Evolutionary conservation across 2,888 invertebrate genomes (phyloP), one percentile per base, ranked within the genome.

Genomic region (Acanthosepion lycidas): DNA sequence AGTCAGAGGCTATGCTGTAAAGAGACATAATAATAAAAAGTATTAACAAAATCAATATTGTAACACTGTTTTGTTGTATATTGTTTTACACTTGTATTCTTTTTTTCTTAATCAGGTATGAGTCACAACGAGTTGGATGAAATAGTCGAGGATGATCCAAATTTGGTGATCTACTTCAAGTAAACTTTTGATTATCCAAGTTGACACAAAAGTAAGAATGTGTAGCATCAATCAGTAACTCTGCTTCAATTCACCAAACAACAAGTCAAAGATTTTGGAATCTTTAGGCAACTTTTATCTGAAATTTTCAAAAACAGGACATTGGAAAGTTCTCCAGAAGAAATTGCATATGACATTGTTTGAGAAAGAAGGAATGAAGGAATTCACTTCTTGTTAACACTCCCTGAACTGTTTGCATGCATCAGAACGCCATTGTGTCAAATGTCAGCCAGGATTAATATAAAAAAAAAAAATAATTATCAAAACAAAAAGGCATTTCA

Each of bases 41-140:
- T 42, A 42, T 42, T 42, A 42, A 42, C 3, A 3, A 42, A 42
- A 51, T 15, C 51, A 8, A 51, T 51, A 51, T 51, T 51, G 8
- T 51, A 51, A 51, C 6, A 51, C 51, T 51, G 8, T 51, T 51
- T 51, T 51, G 51, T 51, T 51, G 51, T 51, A 12, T 51, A 15
- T 15, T 51, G 42, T 51, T 12, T 51, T 51, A 51, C 8, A 51
- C 51, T 51, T 51, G 9, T 23, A 20, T 48, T 94, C 26, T 95
- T n/a, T 48, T 94, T 18, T 59, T 94, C 26, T 91, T 94, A 95
- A 95, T 28, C 95, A 96, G 96, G 96, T 20, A 93, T 97, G 49
- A 96, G 96, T 93, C 95, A 96, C 93, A 95, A 96, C 59, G 96
- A 96, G 78, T 95, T 97, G 91, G 96, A 97, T 78, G 96, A 96